phyloP scores from a whole-genome alignment of 2,888 invertebrate genomes.

The Cryptus viduatorius region DNA sequence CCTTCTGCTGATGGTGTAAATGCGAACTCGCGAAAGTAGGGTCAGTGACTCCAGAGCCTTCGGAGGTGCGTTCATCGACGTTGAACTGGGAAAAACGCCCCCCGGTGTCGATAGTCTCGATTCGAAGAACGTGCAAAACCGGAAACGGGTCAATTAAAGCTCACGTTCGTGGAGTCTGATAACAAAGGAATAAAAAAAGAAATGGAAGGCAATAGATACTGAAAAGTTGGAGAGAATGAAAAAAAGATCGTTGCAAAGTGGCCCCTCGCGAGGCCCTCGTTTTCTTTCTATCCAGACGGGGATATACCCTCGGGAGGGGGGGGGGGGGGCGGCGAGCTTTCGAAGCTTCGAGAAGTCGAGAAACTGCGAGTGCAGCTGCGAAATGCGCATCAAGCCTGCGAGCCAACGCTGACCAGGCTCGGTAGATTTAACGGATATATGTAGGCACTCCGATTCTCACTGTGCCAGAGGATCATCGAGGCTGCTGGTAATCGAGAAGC shows the following conservation, averaged over 20 bases:
- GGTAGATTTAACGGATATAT: background rate
- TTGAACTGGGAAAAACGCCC: conserved; percentile 11
- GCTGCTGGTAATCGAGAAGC: background rate
- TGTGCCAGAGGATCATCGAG: background rate
- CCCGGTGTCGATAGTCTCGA: conserved; percentile 39
- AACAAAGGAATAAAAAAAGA: conserved; percentile 33
- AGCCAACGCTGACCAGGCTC: background rate
- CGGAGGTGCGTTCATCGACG: conserved; percentile 8
- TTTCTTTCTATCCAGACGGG: background rate
- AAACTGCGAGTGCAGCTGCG: conserved; percentile 3
- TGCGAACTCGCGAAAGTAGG: conserved; percentile 23
- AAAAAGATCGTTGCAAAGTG: conserved; percentile 28
- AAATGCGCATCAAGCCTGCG: background rate
- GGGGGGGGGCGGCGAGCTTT: no score
- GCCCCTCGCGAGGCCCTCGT: background rate
- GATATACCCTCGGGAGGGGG: background rate
- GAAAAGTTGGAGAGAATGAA: background rate
- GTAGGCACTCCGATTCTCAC: background rate
- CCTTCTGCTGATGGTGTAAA: conserved; percentile 16
- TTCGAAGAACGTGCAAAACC: conserved; percentile 61
- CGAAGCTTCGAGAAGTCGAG: conserved; percentile 4
- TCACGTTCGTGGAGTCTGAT: conserved; percentile 68
- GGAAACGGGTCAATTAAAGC: conserved; percentile 79
- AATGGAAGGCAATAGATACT: background rate
- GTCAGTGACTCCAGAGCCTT: conserved; percentile 14